These are phyloP conservation scores for Lasioglossum oenotherae DNA, from an alignment of 2,888 invertebrate species.

Conservation along the genomic window DNA sequence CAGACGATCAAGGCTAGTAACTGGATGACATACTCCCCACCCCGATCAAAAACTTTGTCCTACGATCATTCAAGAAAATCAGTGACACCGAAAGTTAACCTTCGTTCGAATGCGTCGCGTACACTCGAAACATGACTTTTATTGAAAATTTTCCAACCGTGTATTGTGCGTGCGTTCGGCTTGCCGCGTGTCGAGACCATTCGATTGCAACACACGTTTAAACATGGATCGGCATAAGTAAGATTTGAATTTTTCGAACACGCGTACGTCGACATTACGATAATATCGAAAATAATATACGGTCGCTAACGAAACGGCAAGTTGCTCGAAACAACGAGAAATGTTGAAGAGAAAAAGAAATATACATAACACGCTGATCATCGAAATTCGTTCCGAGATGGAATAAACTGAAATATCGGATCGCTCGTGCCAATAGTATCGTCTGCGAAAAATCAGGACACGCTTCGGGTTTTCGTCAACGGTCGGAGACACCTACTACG, in stretches of 20 bases:
- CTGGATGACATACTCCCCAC: constrained; percentile 74
- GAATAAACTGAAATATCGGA: constrained; percentile 14
- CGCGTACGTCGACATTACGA: not conserved
- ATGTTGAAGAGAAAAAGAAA: not conserved
- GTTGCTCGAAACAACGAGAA: not conserved
- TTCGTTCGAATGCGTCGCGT: not conserved
- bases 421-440: constrained; percentile 25
- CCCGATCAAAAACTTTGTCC: constrained; percentile 44
- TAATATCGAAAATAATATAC: not conserved
- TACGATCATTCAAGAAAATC: constrained; percentile 62
- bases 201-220: not conserved
- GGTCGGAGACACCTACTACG: not conserved
- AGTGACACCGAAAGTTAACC: constrained; percentile 4
- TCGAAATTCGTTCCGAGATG: not conserved
- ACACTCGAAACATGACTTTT: not conserved
- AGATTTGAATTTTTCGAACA: not conserved
- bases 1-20: constrained; percentile 82
- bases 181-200: not conserved
- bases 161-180: not conserved
- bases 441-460: constrained; percentile 48
- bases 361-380: not conserved
- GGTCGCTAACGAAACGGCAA: not conserved
- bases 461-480: constrained; percentile 28
- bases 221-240: not conserved
- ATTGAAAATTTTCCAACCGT: not conserved